Conservation (phyloP, 1,140 invertebrate genomes). For the Stegodyphus mimosarum region DNA sequence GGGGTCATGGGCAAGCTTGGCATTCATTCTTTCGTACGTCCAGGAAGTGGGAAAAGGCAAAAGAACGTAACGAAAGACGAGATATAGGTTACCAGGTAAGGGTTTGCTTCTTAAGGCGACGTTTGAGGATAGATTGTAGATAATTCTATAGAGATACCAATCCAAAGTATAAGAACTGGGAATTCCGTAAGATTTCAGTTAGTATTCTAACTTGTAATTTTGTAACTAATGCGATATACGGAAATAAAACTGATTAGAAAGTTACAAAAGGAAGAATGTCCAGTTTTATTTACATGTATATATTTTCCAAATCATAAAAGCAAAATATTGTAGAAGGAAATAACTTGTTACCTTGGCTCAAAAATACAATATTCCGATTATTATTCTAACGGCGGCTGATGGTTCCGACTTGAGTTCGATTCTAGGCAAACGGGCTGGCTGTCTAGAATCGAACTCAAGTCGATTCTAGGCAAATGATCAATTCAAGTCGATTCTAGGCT, state of each 20-base stretch:
- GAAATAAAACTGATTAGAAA: background rate
- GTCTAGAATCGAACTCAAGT: too few species aligned
- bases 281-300: background rate
- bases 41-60: background rate
- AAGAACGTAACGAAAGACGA: background rate
- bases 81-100: constrained; percentile 40
- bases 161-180: too few species aligned
- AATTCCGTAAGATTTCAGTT: background rate
- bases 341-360: too few species aligned
- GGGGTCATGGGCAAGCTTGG: constrained; percentile 20
- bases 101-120: background rate
- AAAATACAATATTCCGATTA: too few species aligned
- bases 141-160: too few species aligned
- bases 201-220: background rate
- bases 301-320: background rate
- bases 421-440: too few species aligned
- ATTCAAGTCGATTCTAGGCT: too few species aligned
- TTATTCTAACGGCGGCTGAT: too few species aligned
- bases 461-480: too few species aligned
- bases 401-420: too few species aligned
- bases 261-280: background rate
- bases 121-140: background rate
- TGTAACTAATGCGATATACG: background rate
- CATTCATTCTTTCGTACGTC: background rate
- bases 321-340: too few species aligned